Percentiles rank a stretch among this genome's conserved stretches.
Evolutionary conservation across 1,140 invertebrate species (phyloP).

Genomic region (Bradysia coprophila): DNA sequence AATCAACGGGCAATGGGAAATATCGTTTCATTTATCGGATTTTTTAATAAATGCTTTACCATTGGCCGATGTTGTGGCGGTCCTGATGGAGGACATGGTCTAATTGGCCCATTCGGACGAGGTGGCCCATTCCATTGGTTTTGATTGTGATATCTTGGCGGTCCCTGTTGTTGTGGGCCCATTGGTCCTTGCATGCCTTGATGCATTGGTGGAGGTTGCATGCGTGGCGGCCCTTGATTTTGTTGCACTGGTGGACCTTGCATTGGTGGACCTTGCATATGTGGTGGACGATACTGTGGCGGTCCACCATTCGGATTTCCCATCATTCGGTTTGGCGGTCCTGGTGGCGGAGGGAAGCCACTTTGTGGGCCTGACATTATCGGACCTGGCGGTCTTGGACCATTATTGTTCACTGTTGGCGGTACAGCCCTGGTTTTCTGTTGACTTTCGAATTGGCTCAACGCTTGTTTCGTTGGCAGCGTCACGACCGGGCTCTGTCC

Average conservation of each 20-base stretch:
- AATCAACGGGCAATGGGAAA: slow-evolving; percentile 1
- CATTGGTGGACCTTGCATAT: slow-evolving; percentile 25
- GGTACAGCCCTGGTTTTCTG: slow-evolving; percentile 70
- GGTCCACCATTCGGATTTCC: slow-evolving; percentile 29
- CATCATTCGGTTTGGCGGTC: slow-evolving; percentile 40
- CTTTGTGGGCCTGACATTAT: slow-evolving; percentile 16
- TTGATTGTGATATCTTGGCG: slow-evolving; percentile 24
- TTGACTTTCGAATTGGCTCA: slow-evolving; percentile 71
- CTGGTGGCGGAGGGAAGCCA: slow-evolving; percentile 31
- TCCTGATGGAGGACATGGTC: slow-evolving; percentile 37
- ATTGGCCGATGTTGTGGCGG: slow-evolving; percentile 21
- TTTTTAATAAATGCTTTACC: no score
- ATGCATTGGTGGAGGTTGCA: slow-evolving; percentile 24
- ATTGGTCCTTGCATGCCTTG: slow-evolving; percentile 16
- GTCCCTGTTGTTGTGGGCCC: slow-evolving; percentile 26
- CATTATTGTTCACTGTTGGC: slow-evolving; percentile 40
- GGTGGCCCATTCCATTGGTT: slow-evolving; percentile 32
- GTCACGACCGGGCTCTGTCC: slow-evolving; percentile 90
- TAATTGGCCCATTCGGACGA: slow-evolving; percentile 43
- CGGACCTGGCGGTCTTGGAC: slow-evolving; percentile 24
- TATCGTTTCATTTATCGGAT: slow-evolving; percentile 41
- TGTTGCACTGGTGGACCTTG: slow-evolving; percentile 24
- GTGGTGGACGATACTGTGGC: slow-evolving; percentile 17
- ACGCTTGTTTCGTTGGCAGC: slow-evolving; percentile 76
- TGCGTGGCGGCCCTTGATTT: slow-evolving; percentile 19